Conservation (phyloP, 1,140 invertebrate species). For the Sipha flava region DNA sequence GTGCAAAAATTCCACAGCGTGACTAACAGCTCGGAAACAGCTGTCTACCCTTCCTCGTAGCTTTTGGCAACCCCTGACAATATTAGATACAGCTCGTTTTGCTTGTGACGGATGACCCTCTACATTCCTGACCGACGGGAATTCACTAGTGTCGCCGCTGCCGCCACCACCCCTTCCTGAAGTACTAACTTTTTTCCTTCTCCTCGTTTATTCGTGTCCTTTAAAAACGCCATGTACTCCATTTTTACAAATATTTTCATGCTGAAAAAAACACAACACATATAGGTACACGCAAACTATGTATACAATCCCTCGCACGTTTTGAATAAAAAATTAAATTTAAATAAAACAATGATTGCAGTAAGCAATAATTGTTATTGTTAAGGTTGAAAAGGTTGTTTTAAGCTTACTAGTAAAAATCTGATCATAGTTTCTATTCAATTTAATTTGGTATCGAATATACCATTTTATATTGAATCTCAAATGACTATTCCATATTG, state of each 20-base stretch:
- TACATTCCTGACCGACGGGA: slow-evolving; percentile 26
- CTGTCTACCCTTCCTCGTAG: slow-evolving; percentile 16
- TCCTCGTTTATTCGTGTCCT: not conserved
- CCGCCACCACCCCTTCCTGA: not conserved
- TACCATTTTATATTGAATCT: no score
- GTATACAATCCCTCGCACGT: no score
- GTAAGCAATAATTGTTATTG: no score
- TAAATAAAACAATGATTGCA: no score
- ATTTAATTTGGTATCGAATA: no score
- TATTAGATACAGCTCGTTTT: slow-evolving; percentile 29
- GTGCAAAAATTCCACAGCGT: slow-evolving; percentile 17
- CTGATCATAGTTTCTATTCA: no score
- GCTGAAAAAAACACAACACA: no score
- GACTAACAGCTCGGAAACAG: slow-evolving; percentile 32
- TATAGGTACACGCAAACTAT: no score
- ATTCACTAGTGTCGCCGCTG: not conserved
- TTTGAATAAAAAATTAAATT: no score
- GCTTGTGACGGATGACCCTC: slow-evolving; percentile 28
- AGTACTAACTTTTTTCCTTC: not conserved
- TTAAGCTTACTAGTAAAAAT: no score
- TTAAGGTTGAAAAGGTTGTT: no score
- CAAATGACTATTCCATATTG: no score
- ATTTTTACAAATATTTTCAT: not conserved
- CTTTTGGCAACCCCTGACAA: slow-evolving; percentile 22
- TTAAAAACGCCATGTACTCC: not conserved